A percentile compares a stretch with the other conserved stretches of the same genome.
These are phyloP conservation scores for Sarcophaga caerulescens DNA, from an alignment of 2,888 invertebrate genomes.

Conservation along the genomic window DNA sequence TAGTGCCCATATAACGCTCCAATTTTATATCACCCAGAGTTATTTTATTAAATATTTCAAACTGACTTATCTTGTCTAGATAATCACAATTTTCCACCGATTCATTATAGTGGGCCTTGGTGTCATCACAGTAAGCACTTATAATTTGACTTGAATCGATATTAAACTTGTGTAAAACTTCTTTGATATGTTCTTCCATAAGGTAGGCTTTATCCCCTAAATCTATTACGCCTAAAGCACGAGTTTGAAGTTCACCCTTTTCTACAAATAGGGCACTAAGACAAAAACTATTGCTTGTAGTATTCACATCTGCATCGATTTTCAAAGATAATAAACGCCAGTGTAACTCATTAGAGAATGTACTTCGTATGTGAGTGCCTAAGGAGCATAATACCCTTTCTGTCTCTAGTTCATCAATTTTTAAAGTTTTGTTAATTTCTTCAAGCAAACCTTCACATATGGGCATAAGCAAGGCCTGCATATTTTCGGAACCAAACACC, in stretches of 20 bases:
- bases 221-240: constrained; percentile 42
- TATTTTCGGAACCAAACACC: constrained; percentile 38
- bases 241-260: constrained; percentile 36
- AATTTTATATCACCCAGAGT: constrained; percentile 29
- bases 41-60: constrained; percentile 31
- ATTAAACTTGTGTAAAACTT: constrained; percentile 50
- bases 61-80: constrained; percentile 31
- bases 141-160: constrained; percentile 60
- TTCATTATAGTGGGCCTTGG: constrained; percentile 3
- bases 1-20: constrained; percentile 32
- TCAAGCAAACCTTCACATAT: constrained; percentile 40
- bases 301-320: constrained; percentile 51
- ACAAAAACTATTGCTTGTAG: constrained; percentile 18
- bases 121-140: constrained; percentile 46
- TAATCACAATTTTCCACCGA: constrained; percentile 39
- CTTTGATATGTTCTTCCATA: constrained; percentile 41
- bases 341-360: constrained; percentile 52
- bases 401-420: not conserved
- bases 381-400: constrained; percentile 32
- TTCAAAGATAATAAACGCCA: constrained; percentile 55
- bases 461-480: constrained; percentile 29
- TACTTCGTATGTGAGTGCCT: constrained; percentile 26
- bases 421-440: constrained; percentile 35
- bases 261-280: constrained; percentile 39
- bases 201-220: not conserved